Base-by-base conservation (phyloP, 2,888 invertebrate genomes). In the Torymus auratus region DNA sequence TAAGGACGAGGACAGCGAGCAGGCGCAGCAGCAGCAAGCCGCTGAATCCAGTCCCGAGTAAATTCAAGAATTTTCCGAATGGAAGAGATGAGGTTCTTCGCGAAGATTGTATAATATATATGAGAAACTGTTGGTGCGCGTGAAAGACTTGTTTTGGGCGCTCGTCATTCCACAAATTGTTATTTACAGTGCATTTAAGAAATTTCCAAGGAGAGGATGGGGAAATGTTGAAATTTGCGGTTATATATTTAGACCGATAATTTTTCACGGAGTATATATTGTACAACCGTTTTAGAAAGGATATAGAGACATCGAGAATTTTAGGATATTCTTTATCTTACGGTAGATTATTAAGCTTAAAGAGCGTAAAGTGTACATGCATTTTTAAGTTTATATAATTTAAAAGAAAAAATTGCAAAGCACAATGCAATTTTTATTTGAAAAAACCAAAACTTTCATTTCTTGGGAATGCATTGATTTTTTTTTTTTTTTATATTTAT, bases 21-120 rank as follows among this genome's bases (percentile, higher is more conserved):
- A 90, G 83, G 85, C 86, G 81, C 86, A 88, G 78, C 89, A 89
- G 83, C 86, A 86, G 80, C 86, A 86, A 78, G 87, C 87, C 41
- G 95, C 95, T 70, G 81, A 80, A 23, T 89, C 90, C 85, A 89
- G 90, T 86, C 89, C 91, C 74, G 90, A 91, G 87, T 90, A 88
- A 88, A 86, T 1, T 67, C 15, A 28, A 69, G 28, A 74, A 53
- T 69, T 41, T 41, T 41, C 41, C 41, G 41, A 41, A 14, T 61
- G 5, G n/a, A 23, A 62, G 58, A 41, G 17, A 28, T 17, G 7
- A 7, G 41, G 7, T 58, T 69, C 65, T 69, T 52, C 50, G 23
- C 50, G 68, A 20, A 56, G 61, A 72, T 69, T 80, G 80, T 74
- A 68, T 74, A 74, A 80, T 73, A 56, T 76, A 58, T 28, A 76